phyloP scores from a whole-genome alignment of 2,888 invertebrate genomes.

The Xanthostigma xanthostigma region DNA sequence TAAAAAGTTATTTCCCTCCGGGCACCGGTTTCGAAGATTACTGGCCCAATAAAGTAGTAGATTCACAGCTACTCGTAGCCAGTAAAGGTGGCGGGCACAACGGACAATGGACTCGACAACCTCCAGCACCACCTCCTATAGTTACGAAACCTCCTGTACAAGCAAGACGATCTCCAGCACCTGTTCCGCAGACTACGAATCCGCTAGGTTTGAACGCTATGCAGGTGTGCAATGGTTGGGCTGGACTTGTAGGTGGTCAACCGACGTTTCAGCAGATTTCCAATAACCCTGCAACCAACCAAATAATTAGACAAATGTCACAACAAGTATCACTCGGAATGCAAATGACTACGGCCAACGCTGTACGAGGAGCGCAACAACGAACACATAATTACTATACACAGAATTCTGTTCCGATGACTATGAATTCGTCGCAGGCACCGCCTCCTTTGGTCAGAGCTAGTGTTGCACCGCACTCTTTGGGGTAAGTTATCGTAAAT shows the following conservation, averaged over 20 bases:
- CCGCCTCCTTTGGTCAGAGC: conserved; percentile 33
- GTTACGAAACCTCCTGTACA: conserved; percentile 42
- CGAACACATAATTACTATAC: conserved; percentile 22
- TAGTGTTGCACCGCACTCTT: conserved; percentile 3
- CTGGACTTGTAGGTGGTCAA: conserved; percentile 30
- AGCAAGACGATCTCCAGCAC: conserved; percentile 25
- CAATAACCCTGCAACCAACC: conserved; percentile 15
- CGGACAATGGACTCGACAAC: conserved; percentile 68
- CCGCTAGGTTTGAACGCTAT: conserved; percentile 14
- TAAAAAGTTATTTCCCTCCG: conserved; percentile 79
- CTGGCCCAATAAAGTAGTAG: conserved; percentile 82
- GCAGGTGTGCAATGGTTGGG: conserved; percentile 29
- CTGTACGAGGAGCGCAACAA: conserved; percentile 18
- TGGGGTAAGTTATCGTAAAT: conserved; percentile 14
- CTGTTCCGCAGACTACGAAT: conserved; percentile 21
- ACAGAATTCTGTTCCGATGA: conserved; percentile 3
- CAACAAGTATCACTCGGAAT: conserved; percentile 2
- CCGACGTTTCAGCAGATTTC: conserved; percentile 25
- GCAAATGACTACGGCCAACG: conserved; percentile 14
- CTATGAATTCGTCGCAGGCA: conserved; percentile 22
- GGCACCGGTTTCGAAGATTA: conserved; percentile 84
- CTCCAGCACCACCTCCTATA: conserved; percentile 49
- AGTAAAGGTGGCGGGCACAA: conserved; percentile 40
- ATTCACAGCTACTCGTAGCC: conserved; percentile 60
- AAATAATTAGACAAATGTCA: conserved; percentile 3